Evolutionary conservation across 2,113 vertebrate species (phyloP), one percentile per base, ranked within the genome.

Genomic region (Daubentonia madagascariensis): DNA sequence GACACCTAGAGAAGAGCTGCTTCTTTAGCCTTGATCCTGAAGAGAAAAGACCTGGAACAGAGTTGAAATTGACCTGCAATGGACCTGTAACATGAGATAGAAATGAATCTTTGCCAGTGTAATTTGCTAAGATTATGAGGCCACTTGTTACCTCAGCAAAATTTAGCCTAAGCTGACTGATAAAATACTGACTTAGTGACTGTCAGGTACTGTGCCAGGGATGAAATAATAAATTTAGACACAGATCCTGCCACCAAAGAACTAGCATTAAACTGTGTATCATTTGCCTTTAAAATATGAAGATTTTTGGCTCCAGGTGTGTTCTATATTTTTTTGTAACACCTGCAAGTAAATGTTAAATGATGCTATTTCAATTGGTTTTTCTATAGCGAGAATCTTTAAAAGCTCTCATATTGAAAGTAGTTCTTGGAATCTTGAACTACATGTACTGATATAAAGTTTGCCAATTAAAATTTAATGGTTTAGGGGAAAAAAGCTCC

Each of bases 381-480:
- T 96, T 91, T 81, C 91, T 89, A 30, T 40, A 67, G 86, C n/a
- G 85, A 85, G 70, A 93, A 50, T 89, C 89, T 93, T 96, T 93
- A 84, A 93, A 87, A 65, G 63, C 43, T 78, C 61, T 97, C 68
- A 4, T 84, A 97, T 97, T 98, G 96, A 97, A 97, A 98, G 78
- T 84, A 83, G 59, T 90, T 95, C 75, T 89, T 98, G 63, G 97
- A 97, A 98, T 97, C 94, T 96, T 93, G 61, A 98, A 98, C 92
- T 70, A 50, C 37, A 48, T 97, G 37, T 89, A 93, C 94, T 98
- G 97, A 95, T 96, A 57, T 81, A 94, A 96, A 97, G 89, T 98
- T 98, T 97, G 91, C 81, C 97, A 97, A 96, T 93, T 98, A 94
- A 94, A 98, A 85, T 96, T 96, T 22, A 1, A 97, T 95, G 81